These are phyloP conservation scores for Marisa cornuarietis DNA, from an alignment of 1,140 invertebrate genomes.

Conservation along the genomic window DNA sequence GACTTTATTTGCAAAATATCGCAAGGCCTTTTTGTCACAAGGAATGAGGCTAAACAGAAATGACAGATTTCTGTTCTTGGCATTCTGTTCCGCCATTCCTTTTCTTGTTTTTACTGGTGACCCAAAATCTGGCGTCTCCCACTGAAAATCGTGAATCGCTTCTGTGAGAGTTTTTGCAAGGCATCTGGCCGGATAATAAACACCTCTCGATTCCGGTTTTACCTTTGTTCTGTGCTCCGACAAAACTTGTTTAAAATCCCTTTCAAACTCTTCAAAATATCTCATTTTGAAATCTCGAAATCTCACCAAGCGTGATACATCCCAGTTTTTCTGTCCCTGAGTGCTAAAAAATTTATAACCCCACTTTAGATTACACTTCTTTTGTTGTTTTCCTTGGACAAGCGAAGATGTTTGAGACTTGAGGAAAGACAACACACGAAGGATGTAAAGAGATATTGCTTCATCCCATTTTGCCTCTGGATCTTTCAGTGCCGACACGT, in stretches of 20 bases:
- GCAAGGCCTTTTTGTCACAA: slow-evolving; percentile 28
- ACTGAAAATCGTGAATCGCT: slow-evolving; percentile 46
- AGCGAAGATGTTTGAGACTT: background rate
- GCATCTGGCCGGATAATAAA: slow-evolving; percentile 23
- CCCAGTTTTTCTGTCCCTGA: slow-evolving; percentile 23
- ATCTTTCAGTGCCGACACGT: slow-evolving; percentile 5
- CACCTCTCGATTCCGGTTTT: background rate
- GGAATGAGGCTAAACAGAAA: slow-evolving; percentile 42
- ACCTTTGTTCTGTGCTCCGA: background rate
- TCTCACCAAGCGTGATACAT: slow-evolving; percentile 20
- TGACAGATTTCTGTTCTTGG: slow-evolving; percentile 28
- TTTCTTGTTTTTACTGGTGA: slow-evolving; percentile 46
- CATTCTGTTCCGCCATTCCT: background rate
- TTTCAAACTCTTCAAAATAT: slow-evolving; percentile 56
- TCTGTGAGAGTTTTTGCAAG: slow-evolving; percentile 43
- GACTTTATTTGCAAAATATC: slow-evolving; percentile 42
- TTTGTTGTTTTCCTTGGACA: background rate
- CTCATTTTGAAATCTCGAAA: slow-evolving; percentile 49
- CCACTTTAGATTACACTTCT: slow-evolving; percentile 40
- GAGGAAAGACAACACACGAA: slow-evolving; percentile 16
- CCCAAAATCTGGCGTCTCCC: slow-evolving; percentile 46
- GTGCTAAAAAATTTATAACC: slow-evolving; percentile 50
- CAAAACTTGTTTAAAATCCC: slow-evolving; percentile 32
- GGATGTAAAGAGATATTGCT: slow-evolving; percentile 9
- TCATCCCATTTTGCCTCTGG: slow-evolving; percentile 10